Percentiles rank a stretch among this genome's conserved stretches.
Evolutionary conservation across 2,113 vertebrate genomes (phyloP).

Genomic region (Addax nasomaculatus): DNA sequence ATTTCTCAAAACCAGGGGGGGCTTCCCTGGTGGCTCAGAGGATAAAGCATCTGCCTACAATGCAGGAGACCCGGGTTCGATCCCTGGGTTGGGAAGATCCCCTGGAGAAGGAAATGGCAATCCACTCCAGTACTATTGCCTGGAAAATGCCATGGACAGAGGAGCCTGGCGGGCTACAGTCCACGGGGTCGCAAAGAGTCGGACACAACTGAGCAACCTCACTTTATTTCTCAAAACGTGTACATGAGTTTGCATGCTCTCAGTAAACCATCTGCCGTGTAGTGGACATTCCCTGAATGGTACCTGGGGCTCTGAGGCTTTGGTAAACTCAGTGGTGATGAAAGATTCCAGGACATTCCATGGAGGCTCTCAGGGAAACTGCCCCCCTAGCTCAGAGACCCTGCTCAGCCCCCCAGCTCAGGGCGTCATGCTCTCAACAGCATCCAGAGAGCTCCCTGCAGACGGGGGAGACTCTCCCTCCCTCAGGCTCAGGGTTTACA

Average conservation of each 20-base stretch:
- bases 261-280: not conserved
- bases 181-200: no score
- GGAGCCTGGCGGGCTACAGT: no score
- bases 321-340: not conserved
- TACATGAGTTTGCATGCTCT: not conserved
- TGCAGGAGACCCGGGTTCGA: no score
- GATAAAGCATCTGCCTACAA: no score
- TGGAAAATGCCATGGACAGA: no score
- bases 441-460: not conserved
- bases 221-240: not conserved
- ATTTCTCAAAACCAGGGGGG: not conserved
- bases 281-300: not conserved
- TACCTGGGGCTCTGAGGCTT: not conserved
- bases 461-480: fast-evolving
- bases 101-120: no score
- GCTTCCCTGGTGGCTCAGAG: no score
- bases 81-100: no score
- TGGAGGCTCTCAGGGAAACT: not conserved
- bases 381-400: not conserved
- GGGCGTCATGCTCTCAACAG: not conserved
- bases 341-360: not conserved
- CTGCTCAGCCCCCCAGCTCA: not conserved
- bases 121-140: no score
- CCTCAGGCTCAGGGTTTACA: not conserved
- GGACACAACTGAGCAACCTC: fast-evolving